phyloP scores from a whole-genome alignment of 2,797 vertebrate genomes.

The Selene dorsalis region DNA sequence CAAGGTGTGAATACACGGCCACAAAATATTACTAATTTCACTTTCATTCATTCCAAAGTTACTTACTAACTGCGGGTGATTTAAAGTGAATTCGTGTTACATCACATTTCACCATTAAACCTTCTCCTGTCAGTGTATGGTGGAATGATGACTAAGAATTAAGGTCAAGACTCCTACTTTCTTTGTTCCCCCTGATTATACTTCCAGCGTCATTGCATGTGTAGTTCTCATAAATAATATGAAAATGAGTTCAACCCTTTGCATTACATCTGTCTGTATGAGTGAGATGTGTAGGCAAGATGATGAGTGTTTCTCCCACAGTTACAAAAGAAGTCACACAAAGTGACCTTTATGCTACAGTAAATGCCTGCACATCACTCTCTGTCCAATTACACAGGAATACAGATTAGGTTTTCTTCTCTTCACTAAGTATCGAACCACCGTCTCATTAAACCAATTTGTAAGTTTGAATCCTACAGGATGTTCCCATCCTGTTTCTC shows the following conservation, averaged over 20 bases:
- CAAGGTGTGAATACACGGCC: not conserved
- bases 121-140: not conserved
- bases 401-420: conserved; percentile 6
- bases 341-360: not conserved
- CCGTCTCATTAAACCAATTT: conserved; percentile 20
- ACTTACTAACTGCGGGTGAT: not conserved
- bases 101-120: not conserved
- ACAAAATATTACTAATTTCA: not conserved
- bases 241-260: not conserved
- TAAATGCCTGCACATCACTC: not conserved
- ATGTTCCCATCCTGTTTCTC: not conserved
- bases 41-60: not conserved
- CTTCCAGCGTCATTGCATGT: not conserved
- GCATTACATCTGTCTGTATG: not conserved
- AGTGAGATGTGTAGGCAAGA: not conserved
- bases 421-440: conserved; percentile 9
- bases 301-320: conserved; percentile 17
- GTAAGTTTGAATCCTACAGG: conserved; percentile 6
- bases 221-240: not conserved
- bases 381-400: conserved; percentile 3
- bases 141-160: not conserved
- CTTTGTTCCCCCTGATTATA: conserved; percentile 3
- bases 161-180: not conserved
- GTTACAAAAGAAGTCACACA: not conserved
- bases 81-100: not conserved